Evolutionary conservation across 2,113 vertebrate species (phyloP).

Genomic region (Colaptes auratus): DNA sequence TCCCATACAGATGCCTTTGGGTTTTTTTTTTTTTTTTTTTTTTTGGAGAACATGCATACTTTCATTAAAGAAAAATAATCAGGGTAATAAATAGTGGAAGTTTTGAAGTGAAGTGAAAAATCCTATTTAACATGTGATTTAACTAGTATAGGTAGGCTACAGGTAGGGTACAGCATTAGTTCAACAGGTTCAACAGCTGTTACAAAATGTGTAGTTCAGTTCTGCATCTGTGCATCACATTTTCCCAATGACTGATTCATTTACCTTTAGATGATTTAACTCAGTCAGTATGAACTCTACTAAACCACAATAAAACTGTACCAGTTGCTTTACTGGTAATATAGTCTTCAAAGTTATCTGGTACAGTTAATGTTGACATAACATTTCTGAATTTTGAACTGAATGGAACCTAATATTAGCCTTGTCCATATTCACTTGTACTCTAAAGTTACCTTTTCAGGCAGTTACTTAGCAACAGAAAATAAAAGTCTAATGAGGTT

Average conservation of each 20-base stretch:
- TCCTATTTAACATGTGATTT: background rate
- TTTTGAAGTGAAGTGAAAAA: background rate
- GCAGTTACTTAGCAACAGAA: constrained; percentile 64
- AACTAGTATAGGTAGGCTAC: background rate
- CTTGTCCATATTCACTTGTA: constrained; percentile 43
- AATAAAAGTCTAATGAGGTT: constrained; percentile 40
- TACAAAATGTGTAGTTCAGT: background rate
- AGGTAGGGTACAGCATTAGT: background rate
- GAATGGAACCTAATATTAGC: constrained; percentile 15
- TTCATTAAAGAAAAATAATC: background rate
- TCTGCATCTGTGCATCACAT: background rate
- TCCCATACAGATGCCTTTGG: background rate
- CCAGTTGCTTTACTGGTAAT: background rate
- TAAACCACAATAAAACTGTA: background rate
- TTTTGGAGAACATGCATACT: background rate
- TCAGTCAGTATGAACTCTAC: background rate
- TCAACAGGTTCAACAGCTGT: background rate
- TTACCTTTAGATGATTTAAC: background rate
- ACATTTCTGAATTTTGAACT: constrained; percentile 38
- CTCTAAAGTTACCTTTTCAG: constrained; percentile 39
- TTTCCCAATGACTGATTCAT: background rate
- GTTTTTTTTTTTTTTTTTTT: background rate
- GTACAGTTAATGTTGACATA: background rate
- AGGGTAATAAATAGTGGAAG: background rate
- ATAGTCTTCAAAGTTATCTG: background rate